phyloP scores from a whole-genome alignment of 2,113 vertebrate genomes.

The Charina bottae region DNA sequence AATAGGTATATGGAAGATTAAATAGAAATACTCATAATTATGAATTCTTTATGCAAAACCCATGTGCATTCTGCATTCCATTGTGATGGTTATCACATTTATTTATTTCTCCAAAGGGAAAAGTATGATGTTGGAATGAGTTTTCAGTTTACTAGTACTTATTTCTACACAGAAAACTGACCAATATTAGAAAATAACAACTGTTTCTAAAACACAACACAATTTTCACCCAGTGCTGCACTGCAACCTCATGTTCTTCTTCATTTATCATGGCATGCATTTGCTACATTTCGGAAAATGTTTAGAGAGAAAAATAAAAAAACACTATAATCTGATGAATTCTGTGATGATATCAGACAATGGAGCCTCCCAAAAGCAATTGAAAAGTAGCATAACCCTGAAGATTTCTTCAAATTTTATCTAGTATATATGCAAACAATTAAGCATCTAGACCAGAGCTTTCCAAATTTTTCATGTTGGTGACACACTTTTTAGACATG shows the following conservation, averaged over 20 bases:
- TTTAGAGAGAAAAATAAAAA: background rate
- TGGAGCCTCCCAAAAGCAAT: background rate
- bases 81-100: background rate
- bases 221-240: background rate
- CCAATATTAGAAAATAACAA: background rate
- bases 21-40: background rate
- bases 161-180: background rate
- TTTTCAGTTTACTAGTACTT: background rate
- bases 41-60: conserved; percentile 3
- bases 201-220: background rate
- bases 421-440: background rate
- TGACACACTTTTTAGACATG: too few relatives aligned
- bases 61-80: conserved; percentile 4
- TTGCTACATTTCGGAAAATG: background rate
- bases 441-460: background rate
- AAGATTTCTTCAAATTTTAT: background rate
- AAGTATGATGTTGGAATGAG: background rate
- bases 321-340: background rate
- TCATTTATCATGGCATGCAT: background rate
- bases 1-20: conserved; percentile 1
- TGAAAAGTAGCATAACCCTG: background rate
- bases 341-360: background rate
- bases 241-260: background rate
- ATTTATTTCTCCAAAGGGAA: background rate
- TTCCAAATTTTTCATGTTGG: too few relatives aligned